These are phyloP conservation scores for Drosophila tropicalis DNA, from an alignment of 1,140 invertebrate genomes.

Conservation along the genomic window DNA sequence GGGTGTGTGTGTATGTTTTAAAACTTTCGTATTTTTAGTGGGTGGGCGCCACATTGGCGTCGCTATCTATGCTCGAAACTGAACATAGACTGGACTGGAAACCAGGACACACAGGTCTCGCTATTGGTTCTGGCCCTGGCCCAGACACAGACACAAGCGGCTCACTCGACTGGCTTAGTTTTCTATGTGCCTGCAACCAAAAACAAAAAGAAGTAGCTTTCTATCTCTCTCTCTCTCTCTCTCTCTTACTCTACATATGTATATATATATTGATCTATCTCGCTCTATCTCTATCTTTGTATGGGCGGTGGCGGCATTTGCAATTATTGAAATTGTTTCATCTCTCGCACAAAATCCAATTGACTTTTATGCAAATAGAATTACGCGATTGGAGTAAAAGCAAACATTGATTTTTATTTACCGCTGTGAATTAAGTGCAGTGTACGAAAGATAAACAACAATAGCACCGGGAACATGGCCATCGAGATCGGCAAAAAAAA, in stretches of 20 bases:
- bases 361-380: constrained; percentile 81
- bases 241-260: not conserved
- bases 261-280: not conserved
- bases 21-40: constrained; percentile 60
- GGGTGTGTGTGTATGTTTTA: constrained; percentile 15
- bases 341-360: constrained; percentile 63
- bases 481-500: not conserved
- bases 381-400: constrained; percentile 71
- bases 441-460: constrained; percentile 16
- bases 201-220: not conserved
- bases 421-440: constrained; percentile 72
- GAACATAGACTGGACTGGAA: constrained; percentile 11
- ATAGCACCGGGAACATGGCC: not conserved
- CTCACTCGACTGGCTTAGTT: constrained; percentile 21
- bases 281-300: constrained; percentile 22
- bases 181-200: constrained; percentile 1
- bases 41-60: constrained; percentile 70
- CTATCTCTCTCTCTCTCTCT: not conserved
- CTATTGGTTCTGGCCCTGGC: constrained; percentile 14
- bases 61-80: constrained; percentile 29
- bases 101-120: not conserved
- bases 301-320: constrained; percentile 45
- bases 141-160: not conserved
- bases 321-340: constrained; percentile 74
- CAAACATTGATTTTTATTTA: constrained; percentile 79